A percentile compares a stretch with the other conserved stretches of the same genome.
phyloP scores from a whole-genome alignment of 2,888 invertebrate genomes.

The Diarsia brunnea region DNA sequence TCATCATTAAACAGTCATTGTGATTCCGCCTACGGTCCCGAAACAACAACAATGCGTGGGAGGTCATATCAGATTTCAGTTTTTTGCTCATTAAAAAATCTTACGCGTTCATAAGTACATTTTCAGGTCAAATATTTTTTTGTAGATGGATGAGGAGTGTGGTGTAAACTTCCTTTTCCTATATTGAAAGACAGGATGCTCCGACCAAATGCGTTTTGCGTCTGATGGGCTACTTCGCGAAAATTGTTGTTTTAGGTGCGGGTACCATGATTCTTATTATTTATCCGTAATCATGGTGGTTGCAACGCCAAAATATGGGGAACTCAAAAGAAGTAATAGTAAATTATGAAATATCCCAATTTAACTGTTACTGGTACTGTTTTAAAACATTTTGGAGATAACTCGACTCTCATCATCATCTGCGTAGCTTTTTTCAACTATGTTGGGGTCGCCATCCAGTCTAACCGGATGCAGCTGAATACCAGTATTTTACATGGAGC shows the following conservation, averaged over 20 bases:
- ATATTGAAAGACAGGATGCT: neutral
- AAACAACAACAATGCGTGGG: conserved; percentile 16
- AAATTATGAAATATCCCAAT: neutral
- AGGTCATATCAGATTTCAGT: neutral
- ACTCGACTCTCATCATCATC: neutral
- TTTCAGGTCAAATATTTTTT: neutral
- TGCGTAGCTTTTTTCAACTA: too few species aligned
- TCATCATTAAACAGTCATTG: neutral
- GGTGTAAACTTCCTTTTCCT: neutral
- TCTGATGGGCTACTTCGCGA: neutral
- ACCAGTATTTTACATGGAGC: too few species aligned
- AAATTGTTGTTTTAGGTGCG: neutral
- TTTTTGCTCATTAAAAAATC: neutral
- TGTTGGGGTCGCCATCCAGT: too few species aligned
- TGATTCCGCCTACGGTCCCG: neutral
- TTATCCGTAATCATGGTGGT: neutral
- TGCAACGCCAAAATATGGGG: neutral
- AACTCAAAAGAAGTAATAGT: neutral
- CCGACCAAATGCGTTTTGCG: neutral
- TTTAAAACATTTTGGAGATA: neutral
- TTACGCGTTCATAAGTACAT: neutral
- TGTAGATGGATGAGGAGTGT: neutral
- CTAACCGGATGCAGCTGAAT: too few species aligned
- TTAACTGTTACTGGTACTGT: too few species aligned
- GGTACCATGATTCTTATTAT: too few species aligned